A percentile compares a stretch with the other conserved stretches of the same genome.
phyloP scores from a whole-genome alignment of 2,113 vertebrate genomes.

The Urocitellus parryii region DNA sequence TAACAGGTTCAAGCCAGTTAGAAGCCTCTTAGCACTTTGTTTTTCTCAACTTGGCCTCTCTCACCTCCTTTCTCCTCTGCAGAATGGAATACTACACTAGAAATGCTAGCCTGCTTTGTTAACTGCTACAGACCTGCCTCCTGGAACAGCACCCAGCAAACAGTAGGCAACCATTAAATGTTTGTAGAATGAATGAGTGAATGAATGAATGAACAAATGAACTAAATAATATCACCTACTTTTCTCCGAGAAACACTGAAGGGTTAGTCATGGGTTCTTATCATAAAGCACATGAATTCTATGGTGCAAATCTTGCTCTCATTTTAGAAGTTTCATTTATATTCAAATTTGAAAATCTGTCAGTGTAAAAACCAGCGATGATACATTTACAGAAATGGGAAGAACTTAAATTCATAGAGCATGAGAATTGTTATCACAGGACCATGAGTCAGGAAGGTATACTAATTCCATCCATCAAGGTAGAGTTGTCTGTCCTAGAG shows the following conservation, averaged over 20 bases:
- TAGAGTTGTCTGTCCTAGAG: background rate
- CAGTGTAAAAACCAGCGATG: background rate
- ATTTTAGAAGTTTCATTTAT: slow-evolving; percentile 4
- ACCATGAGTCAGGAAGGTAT: background rate
- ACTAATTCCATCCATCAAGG: rapidly evolving
- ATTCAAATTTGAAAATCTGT: background rate
- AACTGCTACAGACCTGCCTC: background rate
- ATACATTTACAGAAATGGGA: background rate
- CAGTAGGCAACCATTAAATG: background rate
- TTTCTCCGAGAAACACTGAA: background rate
- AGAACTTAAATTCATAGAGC: background rate
- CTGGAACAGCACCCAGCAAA: background rate
- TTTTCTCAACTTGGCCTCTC: background rate
- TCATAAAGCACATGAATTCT: background rate
- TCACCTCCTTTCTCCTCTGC: background rate
- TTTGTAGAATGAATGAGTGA: background rate
- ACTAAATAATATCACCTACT: background rate
- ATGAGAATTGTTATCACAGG: background rate
- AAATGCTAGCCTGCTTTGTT: background rate
- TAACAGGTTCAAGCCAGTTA: background rate
- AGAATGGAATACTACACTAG: background rate
- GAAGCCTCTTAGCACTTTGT: background rate
- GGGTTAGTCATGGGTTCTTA: background rate
- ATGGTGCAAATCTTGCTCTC: background rate
- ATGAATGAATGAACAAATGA: background rate